These are phyloP conservation scores for Mus spicilegus DNA, from an alignment of 2,113 vertebrate species.

Conservation along the genomic window DNA sequence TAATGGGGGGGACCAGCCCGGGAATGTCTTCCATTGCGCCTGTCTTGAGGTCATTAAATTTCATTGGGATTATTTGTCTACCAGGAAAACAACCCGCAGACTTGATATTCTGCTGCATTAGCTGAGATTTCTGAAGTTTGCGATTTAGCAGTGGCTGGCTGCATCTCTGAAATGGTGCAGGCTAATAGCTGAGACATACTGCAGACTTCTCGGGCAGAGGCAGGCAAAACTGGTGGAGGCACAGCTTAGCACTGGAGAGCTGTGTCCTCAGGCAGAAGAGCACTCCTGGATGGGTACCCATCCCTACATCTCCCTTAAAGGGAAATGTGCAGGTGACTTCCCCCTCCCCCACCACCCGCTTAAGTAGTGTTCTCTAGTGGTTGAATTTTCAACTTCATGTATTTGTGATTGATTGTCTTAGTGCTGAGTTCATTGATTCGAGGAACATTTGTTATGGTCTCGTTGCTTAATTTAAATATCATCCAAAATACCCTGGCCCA, in stretches of 20 bases:
- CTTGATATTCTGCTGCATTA: slow-evolving; percentile 74
- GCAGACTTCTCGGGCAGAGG: slow-evolving; percentile 73
- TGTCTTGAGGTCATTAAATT: slow-evolving; percentile 62
- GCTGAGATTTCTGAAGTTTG: slow-evolving; percentile 78
- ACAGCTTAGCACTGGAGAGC: not conserved
- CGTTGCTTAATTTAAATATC: slow-evolving; percentile 35
- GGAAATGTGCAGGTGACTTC: not conserved
- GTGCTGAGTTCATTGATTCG: slow-evolving; percentile 4
- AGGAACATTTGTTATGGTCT: not conserved
- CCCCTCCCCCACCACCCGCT: too few relatives aligned
- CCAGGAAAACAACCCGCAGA: slow-evolving; percentile 47
- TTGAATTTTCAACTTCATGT: slow-evolving; percentile 32
- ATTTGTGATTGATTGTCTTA: slow-evolving; percentile 38
- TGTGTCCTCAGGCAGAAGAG: not conserved
- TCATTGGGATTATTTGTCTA: slow-evolving; percentile 73
- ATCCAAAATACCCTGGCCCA: slow-evolving; percentile 2
- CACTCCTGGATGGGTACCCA: not conserved
- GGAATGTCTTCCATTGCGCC: slow-evolving; percentile 67
- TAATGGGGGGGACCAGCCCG: slow-evolving; percentile 54
- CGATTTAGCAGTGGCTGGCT: slow-evolving; percentile 73
- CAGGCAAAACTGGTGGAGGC: slow-evolving; percentile 64
- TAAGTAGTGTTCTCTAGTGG: slow-evolving; percentile 6
- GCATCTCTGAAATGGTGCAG: slow-evolving; percentile 74
- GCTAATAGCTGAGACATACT: slow-evolving; percentile 65
- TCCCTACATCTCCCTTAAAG: not conserved